Base-by-base conservation (phyloP, 1,140 invertebrate species). In the Reticulitermes speratus region DNA sequence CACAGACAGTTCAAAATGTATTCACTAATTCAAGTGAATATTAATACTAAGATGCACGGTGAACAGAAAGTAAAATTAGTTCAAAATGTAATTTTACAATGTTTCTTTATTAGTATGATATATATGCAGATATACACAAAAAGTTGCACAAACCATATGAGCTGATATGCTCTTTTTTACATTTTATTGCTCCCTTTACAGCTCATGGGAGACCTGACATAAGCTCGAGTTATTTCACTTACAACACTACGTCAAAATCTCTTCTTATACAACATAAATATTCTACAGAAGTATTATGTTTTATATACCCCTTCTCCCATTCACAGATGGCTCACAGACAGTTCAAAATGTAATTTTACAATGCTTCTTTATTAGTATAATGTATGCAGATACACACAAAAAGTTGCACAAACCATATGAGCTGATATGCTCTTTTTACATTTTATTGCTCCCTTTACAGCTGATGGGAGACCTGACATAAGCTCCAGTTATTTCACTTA, bases 341-440 rank as follows among this genome's bases (percentile, higher is more conserved):
- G 48, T 48, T 48, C 9, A 75, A 75, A 30, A n/a, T 75, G 65
- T 9, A 75, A 30, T 75, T 75, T 75, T 75, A 75, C 65, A 75
- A 75, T 30, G 25, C 65, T 30, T 11, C 1, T 75, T 30, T 75
- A 75, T 75, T 30, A 75, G 30, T 75, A 75, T n/a, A 75, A 75
- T 30, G 9, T 75, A 75, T 75, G 25, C 7, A 75, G 65, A 75
- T 30, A 75, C 65, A 75, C 0, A 75, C 65, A 75, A n/a, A 75
- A 30, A 75, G 8, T n/a, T 25, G 65, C 25, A 30, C 8, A 75
- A 30, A 75, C 25, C 65, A 75, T 75, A 30, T 25, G 30, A 30
- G 30, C 65, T 75, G 65, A 75, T 75, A 75, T 75, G 65, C 65
- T 7, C 65, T 75, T 75, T 75, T 19, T 75, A 75, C 65, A 75